These are phyloP conservation scores for Merodon equestris DNA, from an alignment of 2,888 invertebrate genomes.

Conservation along the genomic window DNA sequence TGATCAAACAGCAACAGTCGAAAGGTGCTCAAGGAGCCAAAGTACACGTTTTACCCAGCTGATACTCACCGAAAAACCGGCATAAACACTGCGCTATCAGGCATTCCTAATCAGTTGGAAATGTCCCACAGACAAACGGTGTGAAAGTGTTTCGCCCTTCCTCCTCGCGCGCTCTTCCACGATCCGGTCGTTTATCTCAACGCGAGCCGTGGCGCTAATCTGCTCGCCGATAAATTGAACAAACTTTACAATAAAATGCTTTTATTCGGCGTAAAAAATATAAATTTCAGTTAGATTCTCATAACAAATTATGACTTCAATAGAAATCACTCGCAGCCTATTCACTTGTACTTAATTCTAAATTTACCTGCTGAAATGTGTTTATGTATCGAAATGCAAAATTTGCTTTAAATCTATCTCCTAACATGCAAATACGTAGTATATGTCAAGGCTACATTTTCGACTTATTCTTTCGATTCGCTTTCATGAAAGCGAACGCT, in stretches of 20 bases:
- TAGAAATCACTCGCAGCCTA: conserved; percentile 31
- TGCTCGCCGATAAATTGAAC: no score
- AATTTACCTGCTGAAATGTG: conserved; percentile 23
- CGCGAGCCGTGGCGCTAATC: no score
- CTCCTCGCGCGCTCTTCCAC: no score
- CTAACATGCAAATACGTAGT: not conserved
- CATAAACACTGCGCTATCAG: no score
- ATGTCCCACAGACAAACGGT: not conserved
- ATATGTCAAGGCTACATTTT: conserved; percentile 22
- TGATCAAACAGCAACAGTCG: no score
- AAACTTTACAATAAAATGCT: no score
- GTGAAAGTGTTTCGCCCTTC: no score
- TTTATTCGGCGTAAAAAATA: conserved; percentile 17
- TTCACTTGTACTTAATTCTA: conserved; percentile 18
- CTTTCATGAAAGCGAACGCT: conserved; percentile 22
- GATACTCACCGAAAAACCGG: no score
- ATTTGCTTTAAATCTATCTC: conserved; percentile 16
- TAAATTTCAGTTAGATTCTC: conserved; percentile 14
- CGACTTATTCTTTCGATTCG: conserved; percentile 3
- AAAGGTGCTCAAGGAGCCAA: no score
- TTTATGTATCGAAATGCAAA: conserved; percentile 33
- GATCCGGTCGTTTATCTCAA: no score
- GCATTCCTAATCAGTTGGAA: no score
- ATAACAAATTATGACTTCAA: conserved; percentile 48
- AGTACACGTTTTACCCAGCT: no score